phyloP scores from a whole-genome alignment of 2,888 invertebrate species.

The Polyommatus iphigenia region DNA sequence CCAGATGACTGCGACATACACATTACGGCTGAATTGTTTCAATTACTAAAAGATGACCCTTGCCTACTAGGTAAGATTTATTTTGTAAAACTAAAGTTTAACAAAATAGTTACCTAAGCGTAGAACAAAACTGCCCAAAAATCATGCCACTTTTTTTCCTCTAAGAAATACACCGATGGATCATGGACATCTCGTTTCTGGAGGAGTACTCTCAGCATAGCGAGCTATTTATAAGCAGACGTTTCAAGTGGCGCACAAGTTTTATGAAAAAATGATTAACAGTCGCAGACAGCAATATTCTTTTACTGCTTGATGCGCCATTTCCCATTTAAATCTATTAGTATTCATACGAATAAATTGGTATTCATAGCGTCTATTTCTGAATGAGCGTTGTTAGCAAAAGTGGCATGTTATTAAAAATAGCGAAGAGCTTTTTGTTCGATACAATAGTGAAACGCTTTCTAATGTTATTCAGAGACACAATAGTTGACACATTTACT shows the following conservation, averaged over 20 bases:
- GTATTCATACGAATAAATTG: slow-evolving; percentile 39
- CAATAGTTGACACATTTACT: slow-evolving; percentile 2
- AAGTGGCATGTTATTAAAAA: slow-evolving; percentile 27
- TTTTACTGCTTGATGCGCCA: slow-evolving; percentile 33
- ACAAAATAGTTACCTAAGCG: too few species aligned
- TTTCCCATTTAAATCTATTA: slow-evolving; percentile 40
- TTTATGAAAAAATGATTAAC: slow-evolving; percentile 21
- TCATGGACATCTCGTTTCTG: background rate
- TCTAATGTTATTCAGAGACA: background rate
- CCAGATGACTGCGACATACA: too few species aligned
- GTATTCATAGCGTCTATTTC: slow-evolving; percentile 35
- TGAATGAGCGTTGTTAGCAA: slow-evolving; percentile 32
- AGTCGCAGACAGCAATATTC: slow-evolving; percentile 27
- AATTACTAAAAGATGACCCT: too few species aligned
- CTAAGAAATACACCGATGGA: background rate
- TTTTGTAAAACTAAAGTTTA: too few species aligned
- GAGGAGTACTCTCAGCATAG: background rate
- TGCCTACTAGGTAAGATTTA: too few species aligned
- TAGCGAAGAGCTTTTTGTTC: slow-evolving; percentile 9
- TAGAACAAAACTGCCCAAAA: too few species aligned
- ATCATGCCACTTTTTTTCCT: background rate
- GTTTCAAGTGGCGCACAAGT: slow-evolving; percentile 1
- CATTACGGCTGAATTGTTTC: too few species aligned
- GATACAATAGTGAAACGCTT: background rate
- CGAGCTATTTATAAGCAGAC: background rate